Conservation (phyloP, 2,888 invertebrate genomes). For the Lapara coniferarum region DNA sequence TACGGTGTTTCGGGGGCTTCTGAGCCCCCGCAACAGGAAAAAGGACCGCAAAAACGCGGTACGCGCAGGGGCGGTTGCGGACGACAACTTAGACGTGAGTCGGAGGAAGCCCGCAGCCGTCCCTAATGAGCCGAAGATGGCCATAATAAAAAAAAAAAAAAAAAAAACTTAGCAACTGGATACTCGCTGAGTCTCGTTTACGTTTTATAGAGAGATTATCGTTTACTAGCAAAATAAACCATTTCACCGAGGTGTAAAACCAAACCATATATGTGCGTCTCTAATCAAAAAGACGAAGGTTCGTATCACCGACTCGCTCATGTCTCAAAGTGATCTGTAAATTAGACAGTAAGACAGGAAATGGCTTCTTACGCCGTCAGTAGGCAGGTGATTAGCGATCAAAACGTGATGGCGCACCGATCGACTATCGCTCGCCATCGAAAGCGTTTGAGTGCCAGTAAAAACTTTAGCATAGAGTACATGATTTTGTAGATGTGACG, state of each 20-base stretch:
- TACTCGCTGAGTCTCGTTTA: no score
- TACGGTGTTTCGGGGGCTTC: no score
- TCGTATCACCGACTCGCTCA: constrained; percentile 42
- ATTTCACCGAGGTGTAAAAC: neutral
- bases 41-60: no score
- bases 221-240: neutral
- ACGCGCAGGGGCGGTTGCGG: no score
- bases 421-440: constrained; percentile 71
- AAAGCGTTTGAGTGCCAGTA: constrained; percentile 65
- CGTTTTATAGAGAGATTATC: no score
- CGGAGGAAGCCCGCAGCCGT: no score
- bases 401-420: constrained; percentile 60
- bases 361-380: constrained; percentile 81
- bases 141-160: no score
- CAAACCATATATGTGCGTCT: constrained; percentile 10
- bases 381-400: constrained; percentile 74
- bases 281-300: constrained; percentile 48
- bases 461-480: constrained; percentile 48
- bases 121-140: no score
- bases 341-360: constrained; percentile 81
- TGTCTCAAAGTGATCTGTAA: constrained; percentile 73
- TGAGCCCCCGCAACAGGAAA: no score
- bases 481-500: constrained; percentile 6
- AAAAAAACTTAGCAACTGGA: no score
- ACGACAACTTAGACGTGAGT: no score